Conservation (phyloP, 2,888 invertebrate species). For the Agonopterix arenella region DNA sequence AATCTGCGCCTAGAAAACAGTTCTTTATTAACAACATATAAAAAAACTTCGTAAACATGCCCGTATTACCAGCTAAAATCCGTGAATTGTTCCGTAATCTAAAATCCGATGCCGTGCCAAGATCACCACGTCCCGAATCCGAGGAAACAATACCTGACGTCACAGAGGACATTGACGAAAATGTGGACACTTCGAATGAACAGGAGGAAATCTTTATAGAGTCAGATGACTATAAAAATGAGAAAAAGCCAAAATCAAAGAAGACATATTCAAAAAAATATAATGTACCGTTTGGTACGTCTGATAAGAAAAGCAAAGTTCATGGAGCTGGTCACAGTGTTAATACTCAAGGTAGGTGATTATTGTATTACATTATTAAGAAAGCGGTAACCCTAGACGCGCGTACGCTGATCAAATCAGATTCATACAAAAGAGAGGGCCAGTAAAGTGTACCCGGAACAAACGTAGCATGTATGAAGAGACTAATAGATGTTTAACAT, state of each 20-base stretch:
- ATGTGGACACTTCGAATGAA: constrained; percentile 24
- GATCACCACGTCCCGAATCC: constrained; percentile 47
- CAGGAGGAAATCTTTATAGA: constrained; percentile 40
- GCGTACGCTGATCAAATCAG: too few species aligned
- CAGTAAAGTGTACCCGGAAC: too few species aligned
- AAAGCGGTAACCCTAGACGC: too few species aligned
- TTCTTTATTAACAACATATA: too few species aligned
- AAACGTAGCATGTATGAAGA: too few species aligned
- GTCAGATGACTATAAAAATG: constrained; percentile 30
- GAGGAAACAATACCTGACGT: constrained; percentile 16
- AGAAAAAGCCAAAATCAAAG: constrained; percentile 33
- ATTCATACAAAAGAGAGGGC: too few species aligned
- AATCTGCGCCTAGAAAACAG: too few species aligned
- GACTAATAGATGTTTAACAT: too few species aligned
- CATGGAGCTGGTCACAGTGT: constrained; percentile 34
- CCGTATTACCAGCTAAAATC: too few species aligned
- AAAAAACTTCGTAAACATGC: too few species aligned
- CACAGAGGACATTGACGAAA: constrained; percentile 18
- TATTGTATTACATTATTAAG: too few species aligned
- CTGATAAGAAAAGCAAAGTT: constrained; percentile 19
- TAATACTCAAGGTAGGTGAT: constrained; percentile 53
- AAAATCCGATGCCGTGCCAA: constrained; percentile 71
- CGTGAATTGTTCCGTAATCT: constrained; percentile 26
- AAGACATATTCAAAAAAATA: constrained; percentile 20
- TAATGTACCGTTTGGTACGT: constrained; percentile 11